Evolutionary conservation across 2,797 vertebrate species (phyloP).

Genomic region (Scyliorhinus canicula): DNA sequence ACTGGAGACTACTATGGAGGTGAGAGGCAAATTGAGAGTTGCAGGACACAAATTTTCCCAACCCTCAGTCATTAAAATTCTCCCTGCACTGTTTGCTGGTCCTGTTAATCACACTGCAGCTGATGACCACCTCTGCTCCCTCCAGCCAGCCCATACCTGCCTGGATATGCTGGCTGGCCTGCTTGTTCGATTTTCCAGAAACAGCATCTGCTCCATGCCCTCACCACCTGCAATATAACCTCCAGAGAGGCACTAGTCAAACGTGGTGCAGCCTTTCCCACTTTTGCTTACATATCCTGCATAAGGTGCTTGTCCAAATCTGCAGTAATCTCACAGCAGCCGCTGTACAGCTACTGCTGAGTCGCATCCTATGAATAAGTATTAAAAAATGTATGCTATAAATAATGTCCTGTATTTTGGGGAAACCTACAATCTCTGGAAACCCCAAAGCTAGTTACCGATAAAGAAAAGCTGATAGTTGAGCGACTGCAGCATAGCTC

Average conservation of each 20-base stretch:
- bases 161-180: not conserved
- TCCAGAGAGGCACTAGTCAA: not conserved
- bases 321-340: too few relatives aligned
- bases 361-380: not conserved
- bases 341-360: not conserved
- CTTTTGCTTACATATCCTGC: not conserved
- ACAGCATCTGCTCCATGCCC: not conserved
- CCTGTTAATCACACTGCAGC: not conserved
- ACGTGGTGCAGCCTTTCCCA: not conserved
- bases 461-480: not conserved
- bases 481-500: not conserved
- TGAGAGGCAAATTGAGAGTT: not conserved
- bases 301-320: not conserved
- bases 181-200: not conserved
- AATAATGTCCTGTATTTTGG: not conserved
- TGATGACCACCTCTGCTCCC: not conserved
- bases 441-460: not conserved
- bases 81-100: not conserved
- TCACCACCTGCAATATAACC: not conserved
- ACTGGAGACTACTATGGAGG: not conserved
- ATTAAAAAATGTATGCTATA: not conserved
- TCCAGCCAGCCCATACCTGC: not conserved
- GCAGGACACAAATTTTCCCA: not conserved
- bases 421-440: not conserved
- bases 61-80: not conserved